A percentile compares a stretch with the other conserved stretches of the same genome.
These are phyloP conservation scores for Oceanodroma tethys DNA, from an alignment of 2,113 vertebrate genomes.

Conservation along the genomic window DNA sequence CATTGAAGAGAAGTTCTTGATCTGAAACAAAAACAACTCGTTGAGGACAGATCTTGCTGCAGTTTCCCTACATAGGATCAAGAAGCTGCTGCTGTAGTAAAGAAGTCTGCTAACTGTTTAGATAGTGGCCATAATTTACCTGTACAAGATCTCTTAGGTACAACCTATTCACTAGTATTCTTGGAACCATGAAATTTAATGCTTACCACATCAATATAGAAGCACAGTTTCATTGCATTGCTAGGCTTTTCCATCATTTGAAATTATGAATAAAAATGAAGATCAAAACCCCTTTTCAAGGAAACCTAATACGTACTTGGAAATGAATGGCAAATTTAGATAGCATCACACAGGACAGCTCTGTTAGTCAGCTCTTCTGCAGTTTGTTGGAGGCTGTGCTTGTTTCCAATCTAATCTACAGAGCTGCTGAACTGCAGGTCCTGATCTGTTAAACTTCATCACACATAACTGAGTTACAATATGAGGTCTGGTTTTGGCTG, in stretches of 20 bases:
- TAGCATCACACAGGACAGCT: background rate
- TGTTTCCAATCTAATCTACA: background rate
- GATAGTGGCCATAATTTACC: background rate
- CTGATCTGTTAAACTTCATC: background rate
- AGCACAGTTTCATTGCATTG: background rate
- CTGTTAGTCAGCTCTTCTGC: background rate
- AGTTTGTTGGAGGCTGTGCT: background rate
- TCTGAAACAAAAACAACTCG: background rate
- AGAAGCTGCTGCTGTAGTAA: background rate
- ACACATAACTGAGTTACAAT: background rate
- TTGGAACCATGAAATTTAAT: background rate
- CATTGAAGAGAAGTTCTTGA: background rate
- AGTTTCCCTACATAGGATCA: background rate
- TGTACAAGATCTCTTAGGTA: background rate
- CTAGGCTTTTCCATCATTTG: background rate
- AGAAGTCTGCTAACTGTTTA: background rate
- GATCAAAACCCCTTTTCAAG: background rate
- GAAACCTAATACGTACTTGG: background rate
- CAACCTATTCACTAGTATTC: accelerated
- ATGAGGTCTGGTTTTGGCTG: background rate
- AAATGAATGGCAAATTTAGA: background rate
- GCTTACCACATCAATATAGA: background rate
- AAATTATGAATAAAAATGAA: background rate
- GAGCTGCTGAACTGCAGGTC: background rate
- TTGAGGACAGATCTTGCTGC: slow-evolving; percentile 7